Conservation (phyloP, 1,140 invertebrate species). For the Ceratitis capitata region DNA sequence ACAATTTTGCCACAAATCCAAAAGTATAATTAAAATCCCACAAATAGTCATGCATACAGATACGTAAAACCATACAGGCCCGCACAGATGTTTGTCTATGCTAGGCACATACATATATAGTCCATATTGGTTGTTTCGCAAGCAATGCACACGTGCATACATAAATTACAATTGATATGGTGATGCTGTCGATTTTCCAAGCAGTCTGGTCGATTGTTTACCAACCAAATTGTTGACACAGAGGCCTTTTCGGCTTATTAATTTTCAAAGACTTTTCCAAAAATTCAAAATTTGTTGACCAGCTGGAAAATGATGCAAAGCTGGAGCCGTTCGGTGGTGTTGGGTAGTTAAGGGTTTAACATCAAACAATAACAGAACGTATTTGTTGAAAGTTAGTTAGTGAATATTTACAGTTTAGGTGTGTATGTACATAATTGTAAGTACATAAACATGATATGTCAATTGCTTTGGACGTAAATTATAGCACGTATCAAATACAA, state of each 20-base stretch:
- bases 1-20: too few relatives aligned
- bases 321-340: not conserved
- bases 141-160: not conserved
- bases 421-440: not conserved
- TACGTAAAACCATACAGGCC: not conserved
- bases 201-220: not conserved
- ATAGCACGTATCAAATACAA: not conserved
- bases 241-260: slow-evolving; percentile 10
- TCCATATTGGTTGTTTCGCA: too few relatives aligned
- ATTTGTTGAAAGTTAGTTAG: not conserved
- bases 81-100: too few relatives aligned
- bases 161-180: not conserved
- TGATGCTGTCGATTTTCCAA: not conserved
- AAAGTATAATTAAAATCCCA: too few relatives aligned
- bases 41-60: not conserved
- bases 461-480: too few relatives aligned
- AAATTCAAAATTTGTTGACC: not conserved
- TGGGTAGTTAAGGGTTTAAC: not conserved
- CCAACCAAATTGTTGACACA: slow-evolving; percentile 3
- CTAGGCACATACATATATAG: not conserved
- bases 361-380: not conserved
- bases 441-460: too few relatives aligned
- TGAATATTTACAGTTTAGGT: not conserved
- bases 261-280: not conserved
- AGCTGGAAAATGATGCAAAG: not conserved